phyloP scores from a whole-genome alignment of 2,797 vertebrate species.

The Scolopax rusticola region DNA sequence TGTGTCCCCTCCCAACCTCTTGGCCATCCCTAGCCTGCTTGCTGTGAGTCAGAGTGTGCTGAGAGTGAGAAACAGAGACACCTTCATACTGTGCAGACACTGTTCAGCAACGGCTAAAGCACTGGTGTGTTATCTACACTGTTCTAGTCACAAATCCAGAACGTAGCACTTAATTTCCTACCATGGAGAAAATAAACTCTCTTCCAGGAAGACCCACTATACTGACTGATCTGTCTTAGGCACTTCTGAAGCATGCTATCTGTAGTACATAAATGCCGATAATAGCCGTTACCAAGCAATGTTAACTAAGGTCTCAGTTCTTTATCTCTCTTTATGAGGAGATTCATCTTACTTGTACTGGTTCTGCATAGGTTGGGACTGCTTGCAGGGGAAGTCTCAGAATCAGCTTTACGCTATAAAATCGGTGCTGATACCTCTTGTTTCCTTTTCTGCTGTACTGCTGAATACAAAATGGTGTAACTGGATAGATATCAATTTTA shows the following conservation, averaged over 20 bases:
- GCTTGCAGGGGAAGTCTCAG: neutral
- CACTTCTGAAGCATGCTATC: neutral
- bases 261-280: neutral
- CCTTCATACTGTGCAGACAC: neutral
- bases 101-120: neutral
- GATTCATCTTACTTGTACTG: neutral
- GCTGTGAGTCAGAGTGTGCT: neutral
- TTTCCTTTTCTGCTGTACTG: neutral
- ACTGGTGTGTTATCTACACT: neutral
- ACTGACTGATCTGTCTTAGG: neutral
- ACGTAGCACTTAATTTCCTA: neutral
- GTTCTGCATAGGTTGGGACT: neutral
- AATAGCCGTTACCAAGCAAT: too few relatives aligned
- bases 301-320: neutral
- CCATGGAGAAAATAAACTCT: neutral
- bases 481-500: neutral
- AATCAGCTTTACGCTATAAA: neutral
- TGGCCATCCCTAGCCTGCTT: accelerated
- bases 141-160: neutral
- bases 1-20: accelerated
- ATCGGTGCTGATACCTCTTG: neutral
- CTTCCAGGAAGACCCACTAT: neutral
- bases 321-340: neutral
- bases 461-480: neutral
- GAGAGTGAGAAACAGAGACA: neutral